Base-by-base conservation (phyloP, 2,888 invertebrate genomes). In the Philereme transversata region DNA sequence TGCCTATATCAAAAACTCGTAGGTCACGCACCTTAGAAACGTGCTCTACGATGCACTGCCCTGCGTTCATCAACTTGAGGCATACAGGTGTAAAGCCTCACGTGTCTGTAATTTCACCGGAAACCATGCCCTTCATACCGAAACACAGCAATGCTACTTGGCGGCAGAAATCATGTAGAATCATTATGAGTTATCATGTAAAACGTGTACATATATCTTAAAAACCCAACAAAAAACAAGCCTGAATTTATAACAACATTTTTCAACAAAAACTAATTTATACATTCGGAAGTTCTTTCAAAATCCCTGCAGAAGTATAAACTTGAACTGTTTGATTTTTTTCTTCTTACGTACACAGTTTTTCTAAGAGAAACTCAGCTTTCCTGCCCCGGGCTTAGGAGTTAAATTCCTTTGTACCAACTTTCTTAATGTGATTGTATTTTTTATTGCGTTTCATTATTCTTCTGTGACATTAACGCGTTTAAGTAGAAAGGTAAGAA, bases 401-500 rank as follows among this genome's bases (percentile, higher is more conserved):
- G 53, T 11, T 58, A 56, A 65, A 74, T 53, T 68, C 57, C 64
- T 47, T 55, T 54, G 36, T 36, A 43, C n/a, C 34, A 43, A 45
- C 5, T 35, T 64, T 70, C 71, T 71, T 75, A 76, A 77, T 75
- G 75, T 76, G 76, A 80, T 78, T 78, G 75, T 76, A 68, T 76
- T 74, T 76, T 79, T 77, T 78, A 77, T 77, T 76, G 72, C 76
- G 73, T 69, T 77, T 78, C 76, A 76, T 82, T 79, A 77, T 78
- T 77, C 71, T 62, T 57, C 65, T 58, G 72, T 70, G 77, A 77
- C 75, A 69, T 71, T 73, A 69, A 70, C 55, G 60, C 69, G 68
- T 71, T 64, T 62, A 60, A 60, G 55, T 64, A 62, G 62, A 63
- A 62, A 68, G 62, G 66, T 62, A 57, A 59, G 54, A 59, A 56